Percentiles rank a stretch among this genome's conserved stretches.
phyloP scores from a whole-genome alignment of 2,113 vertebrate genomes.

The Empidonax alnorum region DNA sequence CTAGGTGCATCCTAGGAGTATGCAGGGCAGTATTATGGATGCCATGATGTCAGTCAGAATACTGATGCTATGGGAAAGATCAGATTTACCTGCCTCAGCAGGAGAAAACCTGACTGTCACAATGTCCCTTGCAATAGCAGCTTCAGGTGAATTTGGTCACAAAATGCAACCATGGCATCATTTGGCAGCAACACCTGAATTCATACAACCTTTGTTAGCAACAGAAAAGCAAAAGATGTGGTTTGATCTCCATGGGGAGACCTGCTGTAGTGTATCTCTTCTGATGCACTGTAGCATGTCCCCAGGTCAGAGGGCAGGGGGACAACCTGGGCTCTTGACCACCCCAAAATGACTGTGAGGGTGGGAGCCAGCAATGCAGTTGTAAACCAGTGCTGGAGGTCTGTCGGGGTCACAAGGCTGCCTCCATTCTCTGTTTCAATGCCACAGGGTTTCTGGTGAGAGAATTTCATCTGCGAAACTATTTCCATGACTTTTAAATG shows the following conservation, averaged over 20 bases:
- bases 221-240: accelerated
- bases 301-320: neutral
- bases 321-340: neutral
- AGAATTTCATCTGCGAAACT: accelerated
- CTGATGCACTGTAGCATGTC: neutral
- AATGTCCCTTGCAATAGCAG: neutral
- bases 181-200: neutral
- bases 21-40: neutral
- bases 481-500: neutral
- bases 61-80: neutral
- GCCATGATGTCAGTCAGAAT: accelerated
- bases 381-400: neutral
- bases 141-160: neutral
- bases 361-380: neutral
- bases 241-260: accelerated
- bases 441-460: neutral
- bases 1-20: neutral
- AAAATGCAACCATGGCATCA: accelerated
- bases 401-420: accelerated
- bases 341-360: neutral
- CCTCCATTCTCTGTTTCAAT: neutral
- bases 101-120: neutral
- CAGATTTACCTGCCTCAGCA: neutral
- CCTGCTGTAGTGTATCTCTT: neutral
- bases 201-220: neutral